phyloP scores from a whole-genome alignment of 2,797 vertebrate species.

The Bovichtus diacanthus region DNA sequence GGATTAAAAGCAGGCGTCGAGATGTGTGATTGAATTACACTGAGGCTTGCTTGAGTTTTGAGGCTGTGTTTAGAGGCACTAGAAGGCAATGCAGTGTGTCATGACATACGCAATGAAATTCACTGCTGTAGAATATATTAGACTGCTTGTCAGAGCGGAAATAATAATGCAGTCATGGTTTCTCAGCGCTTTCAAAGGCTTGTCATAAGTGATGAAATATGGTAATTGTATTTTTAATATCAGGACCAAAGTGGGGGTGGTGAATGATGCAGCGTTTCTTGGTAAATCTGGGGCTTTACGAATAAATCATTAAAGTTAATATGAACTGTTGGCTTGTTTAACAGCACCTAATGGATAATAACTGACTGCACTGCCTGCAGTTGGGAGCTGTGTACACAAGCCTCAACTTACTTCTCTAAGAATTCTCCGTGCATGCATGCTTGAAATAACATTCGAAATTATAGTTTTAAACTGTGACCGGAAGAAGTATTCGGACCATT shows the following conservation, averaged over 20 bases:
- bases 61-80: constrained; percentile 39
- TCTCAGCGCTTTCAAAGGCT: constrained; percentile 72
- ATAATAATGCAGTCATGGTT: constrained; percentile 74
- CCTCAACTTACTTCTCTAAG: background rate
- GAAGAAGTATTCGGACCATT: background rate
- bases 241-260: constrained; percentile 47
- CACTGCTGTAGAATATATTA: constrained; percentile 68
- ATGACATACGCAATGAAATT: constrained; percentile 65
- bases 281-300: constrained; percentile 40
- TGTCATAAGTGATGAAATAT: constrained; percentile 76
- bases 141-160: constrained; percentile 67
- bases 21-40: constrained; percentile 51
- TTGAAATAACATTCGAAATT: background rate
- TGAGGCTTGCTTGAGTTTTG: constrained; percentile 22
- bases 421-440: background rate
- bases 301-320: constrained; percentile 46
- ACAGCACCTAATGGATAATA: constrained; percentile 17
- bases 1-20: constrained; percentile 37
- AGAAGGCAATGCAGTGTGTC: constrained; percentile 50
- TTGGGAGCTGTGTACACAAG: constrained; percentile 5
- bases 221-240: constrained; percentile 79
- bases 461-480: background rate
- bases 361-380: constrained; percentile 4
- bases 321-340: constrained; percentile 37
- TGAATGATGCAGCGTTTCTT: constrained; percentile 39